Evolutionary conservation across 1,140 invertebrate genomes (phyloP), one percentile per base, ranked within the genome.

Genomic region (Lordiphosa mommai): DNA sequence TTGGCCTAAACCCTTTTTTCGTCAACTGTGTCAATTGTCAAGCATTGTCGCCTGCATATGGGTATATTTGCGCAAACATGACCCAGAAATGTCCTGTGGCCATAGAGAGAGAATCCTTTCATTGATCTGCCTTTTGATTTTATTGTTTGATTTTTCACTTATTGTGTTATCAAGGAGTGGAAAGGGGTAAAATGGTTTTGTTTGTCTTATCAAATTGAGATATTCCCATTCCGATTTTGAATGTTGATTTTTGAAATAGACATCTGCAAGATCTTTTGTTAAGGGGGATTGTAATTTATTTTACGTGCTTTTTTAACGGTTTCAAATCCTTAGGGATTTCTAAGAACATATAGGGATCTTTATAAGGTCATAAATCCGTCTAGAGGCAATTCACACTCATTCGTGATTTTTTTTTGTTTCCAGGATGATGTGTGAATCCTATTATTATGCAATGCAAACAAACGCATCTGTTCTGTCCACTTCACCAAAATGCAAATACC

Each of bases 41-140:
- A 1, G 6, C 23, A 27, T 27, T 27, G 23, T n/a, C 23, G 33
- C 46, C 38, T 17, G 61, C 37, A 23, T 66, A 56, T 6, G 23
- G 23, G 23, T 4, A 27, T 77, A 27, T 77, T 85, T 74, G 63
- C 61, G 64, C 61, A 77, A 85, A 77, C 72, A 73, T 79, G 61
- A 60, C 48, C 58, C 37, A 65, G 40, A 70, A 73, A 55, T 72
- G 58, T 27, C 23, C 23, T 27, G 0, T 27, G 23, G 23, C 23
- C 23, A 1, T 27, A 27, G 16, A 60, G 52, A 61, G 61, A 48
- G 20, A 44, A 37, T n/a, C 23, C 23, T 27, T 27, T 27, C 23
- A 27, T 27, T 27, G 60, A 52, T 72, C 23, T 27, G 23, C 23
- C 23, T 27, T 27, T 27, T 27, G 23, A 7, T 27, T 27, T 27